A percentile compares a stretch with the other conserved stretches of the same genome.
phyloP scores from a whole-genome alignment of 2,888 invertebrate genomes.

The Sphaerophoria rueppellii region DNA sequence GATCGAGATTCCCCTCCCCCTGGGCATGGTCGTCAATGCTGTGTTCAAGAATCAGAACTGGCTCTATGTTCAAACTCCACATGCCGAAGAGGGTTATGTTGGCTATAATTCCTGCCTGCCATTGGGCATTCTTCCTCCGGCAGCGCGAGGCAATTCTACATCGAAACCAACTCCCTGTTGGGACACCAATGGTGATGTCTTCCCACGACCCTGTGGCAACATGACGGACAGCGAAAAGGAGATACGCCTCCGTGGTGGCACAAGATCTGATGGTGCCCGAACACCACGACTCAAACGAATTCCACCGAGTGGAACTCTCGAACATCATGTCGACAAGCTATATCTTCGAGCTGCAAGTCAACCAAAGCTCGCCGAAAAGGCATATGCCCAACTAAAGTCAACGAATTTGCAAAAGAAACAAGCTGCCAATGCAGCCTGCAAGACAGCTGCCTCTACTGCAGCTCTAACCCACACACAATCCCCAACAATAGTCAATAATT shows the following conservation, averaged over 20 bases:
- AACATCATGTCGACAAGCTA: constrained; percentile 88
- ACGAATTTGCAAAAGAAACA: constrained; percentile 76
- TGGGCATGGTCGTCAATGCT: constrained; percentile 93
- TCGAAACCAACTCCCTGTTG: constrained; percentile 87
- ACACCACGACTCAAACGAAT: constrained; percentile 81
- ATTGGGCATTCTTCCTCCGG: constrained; percentile 87
- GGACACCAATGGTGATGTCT: constrained; percentile 91
- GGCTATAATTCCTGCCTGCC: constrained; percentile 90
- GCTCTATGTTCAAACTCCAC: constrained; percentile 93
- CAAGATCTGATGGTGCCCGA: constrained; percentile 87
- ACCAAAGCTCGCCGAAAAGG: constrained; percentile 82
- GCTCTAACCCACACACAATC: constrained; percentile 72
- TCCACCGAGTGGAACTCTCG: constrained; percentile 77
- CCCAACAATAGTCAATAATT: constrained; percentile 48
- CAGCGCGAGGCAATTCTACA: constrained; percentile 75
- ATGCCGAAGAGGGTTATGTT: constrained; percentile 92
- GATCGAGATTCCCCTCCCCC: constrained; percentile 87
- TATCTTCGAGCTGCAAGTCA: constrained; percentile 86
- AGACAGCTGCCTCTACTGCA: background rate
- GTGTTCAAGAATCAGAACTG: constrained; percentile 93
- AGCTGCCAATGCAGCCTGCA: constrained; percentile 12
- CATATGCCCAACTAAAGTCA: constrained; percentile 81
- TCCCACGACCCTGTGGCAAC: constrained; percentile 91
- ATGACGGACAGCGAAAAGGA: constrained; percentile 91
- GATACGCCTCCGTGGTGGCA: constrained; percentile 84